Evolutionary conservation across 2,113 vertebrate species (phyloP).

Genomic region (Xiphias gladius): DNA sequence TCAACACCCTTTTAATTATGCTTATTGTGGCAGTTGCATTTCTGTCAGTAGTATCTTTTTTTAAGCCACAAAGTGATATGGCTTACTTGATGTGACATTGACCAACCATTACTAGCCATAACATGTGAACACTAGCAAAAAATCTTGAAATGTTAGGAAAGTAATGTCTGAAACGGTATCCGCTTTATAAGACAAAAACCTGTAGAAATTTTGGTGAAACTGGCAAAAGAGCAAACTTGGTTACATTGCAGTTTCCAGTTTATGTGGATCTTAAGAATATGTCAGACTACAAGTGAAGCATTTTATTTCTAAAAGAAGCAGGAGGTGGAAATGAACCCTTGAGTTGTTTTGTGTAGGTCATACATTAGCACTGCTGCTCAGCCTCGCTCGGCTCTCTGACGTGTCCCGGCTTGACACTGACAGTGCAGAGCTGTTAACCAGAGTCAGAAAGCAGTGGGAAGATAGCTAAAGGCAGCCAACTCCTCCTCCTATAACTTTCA

Average conservation of each 20-base stretch:
- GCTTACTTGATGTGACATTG: too few species aligned
- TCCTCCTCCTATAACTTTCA: constrained; percentile 1
- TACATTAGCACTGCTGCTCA: background rate
- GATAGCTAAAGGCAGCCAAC: background rate
- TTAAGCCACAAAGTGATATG: too few species aligned
- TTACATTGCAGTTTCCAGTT: background rate
- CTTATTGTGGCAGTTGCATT: too few species aligned
- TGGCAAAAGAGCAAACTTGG: background rate
- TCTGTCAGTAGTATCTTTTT: too few species aligned
- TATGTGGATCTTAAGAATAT: background rate
- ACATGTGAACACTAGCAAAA: too few species aligned
- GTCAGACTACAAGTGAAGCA: background rate
- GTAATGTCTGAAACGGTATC: too few species aligned
- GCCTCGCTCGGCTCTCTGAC: background rate
- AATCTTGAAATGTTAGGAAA: too few species aligned
- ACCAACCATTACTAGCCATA: too few species aligned
- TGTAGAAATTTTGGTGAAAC: background rate
- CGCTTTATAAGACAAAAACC: background rate
- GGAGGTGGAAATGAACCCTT: background rate
- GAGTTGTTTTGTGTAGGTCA: constrained; percentile 13
- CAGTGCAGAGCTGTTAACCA: constrained; percentile 25
- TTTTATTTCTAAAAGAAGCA: background rate
- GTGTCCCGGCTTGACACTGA: constrained; percentile 45
- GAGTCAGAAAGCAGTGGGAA: constrained; percentile 4
- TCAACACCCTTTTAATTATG: too few species aligned